phyloP scores from a whole-genome alignment of 2,113 vertebrate species.

The Anser cygnoides region DNA sequence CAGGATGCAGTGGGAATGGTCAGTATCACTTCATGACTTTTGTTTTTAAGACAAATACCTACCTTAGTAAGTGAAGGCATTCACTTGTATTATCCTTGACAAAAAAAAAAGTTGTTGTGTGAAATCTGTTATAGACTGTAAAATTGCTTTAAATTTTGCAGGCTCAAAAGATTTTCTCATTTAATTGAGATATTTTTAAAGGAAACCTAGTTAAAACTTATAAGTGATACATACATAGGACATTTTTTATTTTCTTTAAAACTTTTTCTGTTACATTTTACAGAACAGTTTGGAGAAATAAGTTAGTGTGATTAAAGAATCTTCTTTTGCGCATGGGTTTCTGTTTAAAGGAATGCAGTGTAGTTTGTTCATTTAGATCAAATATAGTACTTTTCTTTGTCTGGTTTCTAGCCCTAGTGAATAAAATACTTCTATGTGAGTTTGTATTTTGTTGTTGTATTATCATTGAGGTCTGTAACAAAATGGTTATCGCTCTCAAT shows the following conservation, averaged over 20 bases:
- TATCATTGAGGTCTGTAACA: not conserved
- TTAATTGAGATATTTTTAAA: not conserved
- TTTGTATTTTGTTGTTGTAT: not conserved
- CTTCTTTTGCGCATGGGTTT: not conserved
- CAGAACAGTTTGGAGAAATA: not conserved
- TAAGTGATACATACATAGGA: not conserved
- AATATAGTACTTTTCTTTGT: not conserved
- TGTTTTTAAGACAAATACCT: not conserved
- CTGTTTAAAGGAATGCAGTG: not conserved
- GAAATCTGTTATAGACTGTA: not conserved
- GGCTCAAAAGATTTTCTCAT: not conserved
- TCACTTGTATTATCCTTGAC: not conserved
- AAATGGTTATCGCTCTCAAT: not conserved
- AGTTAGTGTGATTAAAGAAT: not conserved
- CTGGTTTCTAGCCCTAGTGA: not conserved
- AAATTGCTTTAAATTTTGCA: not conserved
- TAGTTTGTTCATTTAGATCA: not conserved
- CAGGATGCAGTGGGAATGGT: constrained; percentile 99
- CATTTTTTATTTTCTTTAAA: not conserved
- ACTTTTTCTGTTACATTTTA: not conserved
- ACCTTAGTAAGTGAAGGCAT: not conserved
- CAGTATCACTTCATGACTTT: constrained; percentile 47
- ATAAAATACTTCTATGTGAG: not conserved
- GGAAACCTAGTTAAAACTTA: not conserved
- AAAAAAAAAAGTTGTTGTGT: not conserved